These are phyloP conservation scores for Nasalis larvatus DNA, from an alignment of 2,113 vertebrate species.

Conservation along the genomic window DNA sequence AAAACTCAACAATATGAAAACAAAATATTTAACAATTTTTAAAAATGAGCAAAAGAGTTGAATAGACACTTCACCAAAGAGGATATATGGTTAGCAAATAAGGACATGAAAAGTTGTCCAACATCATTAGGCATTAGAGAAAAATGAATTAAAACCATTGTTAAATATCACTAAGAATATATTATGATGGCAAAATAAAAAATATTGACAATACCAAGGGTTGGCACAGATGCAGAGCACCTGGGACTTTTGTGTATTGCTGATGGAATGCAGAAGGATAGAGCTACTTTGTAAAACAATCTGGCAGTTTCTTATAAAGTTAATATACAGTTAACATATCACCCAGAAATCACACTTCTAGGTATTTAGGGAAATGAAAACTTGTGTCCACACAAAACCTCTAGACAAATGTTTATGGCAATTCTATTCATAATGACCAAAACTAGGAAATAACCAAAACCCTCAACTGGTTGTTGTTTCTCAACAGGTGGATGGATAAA, in stretches of 20 bases:
- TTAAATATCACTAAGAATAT: neutral
- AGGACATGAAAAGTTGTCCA: neutral
- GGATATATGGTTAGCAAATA: neutral
- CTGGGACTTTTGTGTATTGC: neutral
- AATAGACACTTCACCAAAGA: neutral
- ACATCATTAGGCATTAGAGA: neutral
- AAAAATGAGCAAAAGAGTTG: neutral
- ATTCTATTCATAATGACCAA: neutral
- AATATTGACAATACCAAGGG: neutral
- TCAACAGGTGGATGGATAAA: neutral
- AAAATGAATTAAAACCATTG: neutral
- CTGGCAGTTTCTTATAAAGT: neutral
- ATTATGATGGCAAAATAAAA: neutral
- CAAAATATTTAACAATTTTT: neutral
- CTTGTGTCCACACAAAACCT: neutral
- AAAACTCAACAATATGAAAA: neutral
- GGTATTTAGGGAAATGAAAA: neutral
- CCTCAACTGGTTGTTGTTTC: neutral
- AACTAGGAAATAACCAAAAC: neutral
- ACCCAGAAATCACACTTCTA: neutral
- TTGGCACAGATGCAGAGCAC: neutral
- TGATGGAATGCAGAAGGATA: neutral
- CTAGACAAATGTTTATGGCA: neutral
- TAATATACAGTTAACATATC: neutral
- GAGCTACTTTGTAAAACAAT: neutral